Conservation (phyloP, 2,113 vertebrate species). For the Nestor notabilis region DNA sequence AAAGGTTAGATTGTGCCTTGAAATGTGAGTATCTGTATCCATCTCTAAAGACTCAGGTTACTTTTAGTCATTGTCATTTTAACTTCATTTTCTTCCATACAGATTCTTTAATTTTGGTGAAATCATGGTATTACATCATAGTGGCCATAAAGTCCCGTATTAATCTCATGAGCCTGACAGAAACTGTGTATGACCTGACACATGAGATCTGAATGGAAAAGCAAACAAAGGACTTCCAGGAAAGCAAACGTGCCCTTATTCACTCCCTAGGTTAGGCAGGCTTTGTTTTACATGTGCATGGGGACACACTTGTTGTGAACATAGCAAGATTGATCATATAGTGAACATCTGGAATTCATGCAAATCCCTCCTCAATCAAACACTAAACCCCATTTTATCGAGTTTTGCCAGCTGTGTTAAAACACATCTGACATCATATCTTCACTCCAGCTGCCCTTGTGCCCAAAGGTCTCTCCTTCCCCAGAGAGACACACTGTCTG, state of each 20-base stretch:
- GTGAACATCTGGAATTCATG: conserved; percentile 61
- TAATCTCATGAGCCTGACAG: conserved; percentile 15
- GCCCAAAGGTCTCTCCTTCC: conserved; percentile 18
- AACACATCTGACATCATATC: conserved; percentile 42
- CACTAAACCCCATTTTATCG: conserved; percentile 22
- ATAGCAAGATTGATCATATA: conserved; percentile 1
- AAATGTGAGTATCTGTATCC: not conserved
- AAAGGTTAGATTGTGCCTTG: not conserved
- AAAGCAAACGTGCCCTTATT: not conserved
- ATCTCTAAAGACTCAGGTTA: not conserved
- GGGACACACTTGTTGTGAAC: conserved; percentile 36
- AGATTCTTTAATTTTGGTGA: not conserved
- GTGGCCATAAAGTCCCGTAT: not conserved
- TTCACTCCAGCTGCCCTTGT: conserved; percentile 38
- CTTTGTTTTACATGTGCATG: conserved; percentile 36
- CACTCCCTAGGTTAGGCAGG: conserved; percentile 1
- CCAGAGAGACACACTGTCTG: not conserved
- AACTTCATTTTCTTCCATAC: not conserved
- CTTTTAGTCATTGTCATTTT: not conserved
- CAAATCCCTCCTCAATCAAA: conserved; percentile 22
- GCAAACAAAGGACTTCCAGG: conserved; percentile 32
- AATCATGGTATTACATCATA: conserved; percentile 1
- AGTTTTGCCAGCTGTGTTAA: conserved; percentile 31
- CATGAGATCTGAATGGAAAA: not conserved
- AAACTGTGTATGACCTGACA: conserved; percentile 1